Base-by-base conservation (phyloP, 2,113 vertebrate genomes). In the Burhinus bistriatus region DNA sequence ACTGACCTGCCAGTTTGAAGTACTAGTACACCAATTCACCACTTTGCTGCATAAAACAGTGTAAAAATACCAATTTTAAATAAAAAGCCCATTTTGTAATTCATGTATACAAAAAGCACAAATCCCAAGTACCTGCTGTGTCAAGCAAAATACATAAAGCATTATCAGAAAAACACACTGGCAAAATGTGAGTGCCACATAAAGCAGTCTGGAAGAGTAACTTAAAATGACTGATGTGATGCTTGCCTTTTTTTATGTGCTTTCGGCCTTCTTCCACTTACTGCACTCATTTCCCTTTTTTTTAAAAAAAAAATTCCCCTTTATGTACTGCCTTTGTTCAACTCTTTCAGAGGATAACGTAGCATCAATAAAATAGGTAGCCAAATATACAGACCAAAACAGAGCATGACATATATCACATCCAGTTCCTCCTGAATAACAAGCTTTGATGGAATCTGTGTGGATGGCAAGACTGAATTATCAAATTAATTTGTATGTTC, bases 11-110 rank as follows among this genome's bases (percentile, higher is more conserved):
- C 66, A 72, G 61, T 34, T 52, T 69, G 68, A 85, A 87, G 71
- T n/a, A 78, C 70, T 21, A 34, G 42, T 13, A 49, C 57, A 80
- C 73, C 64, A 51, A 44, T 93, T 78, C 84, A 59, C 40, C 79
- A 77, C 25, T 9, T 57, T 25, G 49, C 55, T 55, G 13, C 51
- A 57, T 57, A 64, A 81, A 93, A 59, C 12, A 5, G 34, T 34
- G 40, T 19, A 83, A 80, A 94, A 87, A 65, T 11, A 75, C 38
- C 58, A n/a, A n/a, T 84, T 87, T 83, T 52, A 95, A 95, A 95
- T 93, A 95, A 95, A 94, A 90, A 90, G 22, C 34, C 54, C 62
- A 83, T 97, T 97, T 84, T 88, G 59, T 94, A 65, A 80, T 69
- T 88, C 89, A 83, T 1, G 0, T 65, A 68, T 42, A 62, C 11